Evolutionary conservation across 2,113 vertebrate species (phyloP).

Genomic region (Atherinomorus stipes): DNA sequence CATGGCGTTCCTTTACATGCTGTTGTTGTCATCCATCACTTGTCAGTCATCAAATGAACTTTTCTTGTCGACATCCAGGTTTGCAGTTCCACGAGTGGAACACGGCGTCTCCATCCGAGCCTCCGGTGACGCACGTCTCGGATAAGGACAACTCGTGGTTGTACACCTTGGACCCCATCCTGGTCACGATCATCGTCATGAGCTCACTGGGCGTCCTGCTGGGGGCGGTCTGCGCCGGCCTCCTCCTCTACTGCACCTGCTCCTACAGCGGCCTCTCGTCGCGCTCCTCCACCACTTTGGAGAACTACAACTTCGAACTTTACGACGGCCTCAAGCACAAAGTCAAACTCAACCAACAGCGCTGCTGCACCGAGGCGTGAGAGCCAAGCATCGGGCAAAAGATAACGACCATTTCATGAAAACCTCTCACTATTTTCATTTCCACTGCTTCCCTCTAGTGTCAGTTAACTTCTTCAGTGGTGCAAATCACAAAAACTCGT

Average conservation of each 20-base stretch:
- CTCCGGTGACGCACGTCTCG: slow-evolving; percentile 79
- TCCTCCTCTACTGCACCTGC: slow-evolving; percentile 97
- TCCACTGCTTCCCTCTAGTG: slow-evolving; percentile 58
- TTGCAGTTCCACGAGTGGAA: slow-evolving; percentile 70
- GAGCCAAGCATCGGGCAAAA: neutral
- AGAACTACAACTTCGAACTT: slow-evolving; percentile 99
- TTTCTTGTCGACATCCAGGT: slow-evolving; percentile 41
- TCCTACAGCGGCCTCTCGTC: slow-evolving; percentile 94
- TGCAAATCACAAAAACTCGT: slow-evolving; percentile 30
- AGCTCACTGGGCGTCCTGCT: slow-evolving; percentile 95
- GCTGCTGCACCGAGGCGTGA: slow-evolving; percentile 98
- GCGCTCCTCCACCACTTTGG: slow-evolving; percentile 95
- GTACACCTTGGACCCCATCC: slow-evolving; percentile 95
- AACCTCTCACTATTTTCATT: slow-evolving; percentile 59
- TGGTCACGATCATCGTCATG: slow-evolving; percentile 99
- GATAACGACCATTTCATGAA: slow-evolving; percentile 16
- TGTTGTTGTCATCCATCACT: neutral
- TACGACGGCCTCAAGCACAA: slow-evolving; percentile 99
- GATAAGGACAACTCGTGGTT: slow-evolving; percentile 96
- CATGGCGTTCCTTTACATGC: neutral
- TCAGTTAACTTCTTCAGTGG: slow-evolving; percentile 49
- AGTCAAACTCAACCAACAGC: slow-evolving; percentile 98
- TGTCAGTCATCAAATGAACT: neutral
- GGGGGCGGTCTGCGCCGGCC: slow-evolving; percentile 93
- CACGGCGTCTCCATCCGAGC: slow-evolving; percentile 63